phyloP scores from a whole-genome alignment of 64 coral and sea anemone species.

The Montipora foliosa region DNA sequence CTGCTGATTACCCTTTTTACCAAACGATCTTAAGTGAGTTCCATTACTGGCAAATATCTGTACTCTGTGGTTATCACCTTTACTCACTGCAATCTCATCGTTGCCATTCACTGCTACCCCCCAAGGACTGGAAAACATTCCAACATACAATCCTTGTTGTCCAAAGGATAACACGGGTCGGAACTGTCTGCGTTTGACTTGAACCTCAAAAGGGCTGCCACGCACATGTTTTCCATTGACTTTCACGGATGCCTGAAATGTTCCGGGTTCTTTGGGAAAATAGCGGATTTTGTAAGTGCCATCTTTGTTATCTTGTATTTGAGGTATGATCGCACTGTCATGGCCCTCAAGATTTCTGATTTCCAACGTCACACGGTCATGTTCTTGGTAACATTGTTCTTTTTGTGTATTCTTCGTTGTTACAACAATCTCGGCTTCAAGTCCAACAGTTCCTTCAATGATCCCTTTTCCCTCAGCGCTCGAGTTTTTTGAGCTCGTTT shows the following conservation, averaged over 20 bases:
- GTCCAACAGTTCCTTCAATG: conserved; percentile 64
- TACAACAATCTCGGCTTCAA: conserved; percentile 42
- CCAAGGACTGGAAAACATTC: not conserved
- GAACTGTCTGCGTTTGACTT: conserved; percentile 32
- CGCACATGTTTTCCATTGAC: not conserved
- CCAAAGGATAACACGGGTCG: conserved; percentile 45
- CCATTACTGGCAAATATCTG: conserved; percentile 22
- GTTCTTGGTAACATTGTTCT: conserved; percentile 5
- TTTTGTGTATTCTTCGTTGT: conserved; percentile 5
- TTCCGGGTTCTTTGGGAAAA: too few species aligned
- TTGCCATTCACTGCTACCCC: conserved; percentile 41
- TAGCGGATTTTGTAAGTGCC: not conserved
- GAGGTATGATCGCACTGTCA: not conserved
- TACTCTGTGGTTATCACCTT: conserved; percentile 14
- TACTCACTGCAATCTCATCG: conserved; percentile 39
- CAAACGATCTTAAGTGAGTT: conserved; percentile 1
- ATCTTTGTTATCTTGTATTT: conserved; percentile 50
- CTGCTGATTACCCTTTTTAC: not conserved
- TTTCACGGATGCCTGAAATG: too few species aligned
- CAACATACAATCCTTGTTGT: not conserved
- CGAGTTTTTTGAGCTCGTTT: not conserved
- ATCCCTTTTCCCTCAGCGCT: conserved; percentile 32
- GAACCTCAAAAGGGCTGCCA: not conserved
- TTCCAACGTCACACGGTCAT: conserved; percentile 9
- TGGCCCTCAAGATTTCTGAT: conserved; percentile 3